Base-by-base conservation (phyloP, 2,888 invertebrate genomes). In the Megastigmus dorsalis region DNA sequence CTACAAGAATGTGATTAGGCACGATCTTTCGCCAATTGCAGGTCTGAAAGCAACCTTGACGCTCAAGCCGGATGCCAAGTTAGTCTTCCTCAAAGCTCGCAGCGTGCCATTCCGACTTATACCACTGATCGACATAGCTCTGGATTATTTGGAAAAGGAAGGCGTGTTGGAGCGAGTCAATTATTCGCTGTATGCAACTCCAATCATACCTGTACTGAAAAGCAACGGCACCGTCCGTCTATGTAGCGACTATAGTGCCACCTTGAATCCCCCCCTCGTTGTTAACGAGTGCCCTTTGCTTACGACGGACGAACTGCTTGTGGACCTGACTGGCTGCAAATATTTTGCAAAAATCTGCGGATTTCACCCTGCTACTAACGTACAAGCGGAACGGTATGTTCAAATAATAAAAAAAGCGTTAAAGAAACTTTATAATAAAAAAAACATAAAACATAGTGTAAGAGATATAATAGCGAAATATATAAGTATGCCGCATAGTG, bases 151-250 rank as follows among this genome's bases (percentile, higher is more conserved):
- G 6, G 20, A 26, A 38, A 59, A 41, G 1, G 20, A 59, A 41
- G 23, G 33, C 1, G 20, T 41, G n/a, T n/a, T 59, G 0, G 26
- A 41, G 13, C 7, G 7, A n/a, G 26, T 59, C 55, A 76, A 66
- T 41, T 83, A 60, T 28, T 81, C 82, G n/a, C 80, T 82, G 54
- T 84, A 82, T 80, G 84, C 82, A n/a, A 83, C 85, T 7, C 83
- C 85, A 1, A 80, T 84, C 26, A 83, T 84, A 1, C 79, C 80
- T 6, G 80, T 85, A 26, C 38, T 76, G 13, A 84, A 84, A 73
- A 75, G 72, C 38, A 75, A 80, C 50, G 77, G 77, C 13, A 38
- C 54, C 13, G 78, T 85, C 0, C 72, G 82, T 28, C 43, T 80
- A 10, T 81, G 79, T 52, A 79, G 77, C 7, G 77, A 81, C 62